Percentiles rank a stretch among this genome's conserved stretches.
Conservation (phyloP, 2,113 vertebrate species). For the Lagopus leucura region DNA sequence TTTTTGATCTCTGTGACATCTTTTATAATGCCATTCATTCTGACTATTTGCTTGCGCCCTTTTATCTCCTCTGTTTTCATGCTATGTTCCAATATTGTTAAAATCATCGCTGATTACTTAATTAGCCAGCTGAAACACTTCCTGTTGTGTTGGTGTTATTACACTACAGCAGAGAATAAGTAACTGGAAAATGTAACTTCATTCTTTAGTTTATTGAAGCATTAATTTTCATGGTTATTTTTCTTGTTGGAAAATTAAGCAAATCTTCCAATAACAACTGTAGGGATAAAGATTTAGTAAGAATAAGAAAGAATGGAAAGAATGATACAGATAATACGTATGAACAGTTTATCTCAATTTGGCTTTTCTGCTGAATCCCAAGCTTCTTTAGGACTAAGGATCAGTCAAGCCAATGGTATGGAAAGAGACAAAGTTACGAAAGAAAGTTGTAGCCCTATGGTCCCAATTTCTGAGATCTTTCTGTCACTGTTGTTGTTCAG, state of each 20-base stretch:
- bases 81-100: constrained; percentile 28
- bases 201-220: background rate
- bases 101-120: constrained; percentile 2
- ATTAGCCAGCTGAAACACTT: constrained; percentile 32
- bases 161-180: background rate
- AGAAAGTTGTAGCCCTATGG: background rate
- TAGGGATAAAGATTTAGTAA: background rate
- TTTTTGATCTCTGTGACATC: background rate
- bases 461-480: background rate
- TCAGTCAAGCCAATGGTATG: too few species aligned
- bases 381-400: background rate
- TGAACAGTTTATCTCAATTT: background rate
- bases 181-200: background rate
- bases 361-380: background rate
- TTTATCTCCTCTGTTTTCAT: background rate
- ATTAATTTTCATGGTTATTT: background rate
- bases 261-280: background rate
- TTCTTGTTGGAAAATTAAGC: background rate
- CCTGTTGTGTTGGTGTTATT: background rate
- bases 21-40: background rate
- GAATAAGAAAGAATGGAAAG: background rate
- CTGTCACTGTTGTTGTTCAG: background rate
- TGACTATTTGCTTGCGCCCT: background rate
- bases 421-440: background rate
- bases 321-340: background rate